phyloP scores from a whole-genome alignment of 2,888 invertebrate species.

The Heliconius aoede region DNA sequence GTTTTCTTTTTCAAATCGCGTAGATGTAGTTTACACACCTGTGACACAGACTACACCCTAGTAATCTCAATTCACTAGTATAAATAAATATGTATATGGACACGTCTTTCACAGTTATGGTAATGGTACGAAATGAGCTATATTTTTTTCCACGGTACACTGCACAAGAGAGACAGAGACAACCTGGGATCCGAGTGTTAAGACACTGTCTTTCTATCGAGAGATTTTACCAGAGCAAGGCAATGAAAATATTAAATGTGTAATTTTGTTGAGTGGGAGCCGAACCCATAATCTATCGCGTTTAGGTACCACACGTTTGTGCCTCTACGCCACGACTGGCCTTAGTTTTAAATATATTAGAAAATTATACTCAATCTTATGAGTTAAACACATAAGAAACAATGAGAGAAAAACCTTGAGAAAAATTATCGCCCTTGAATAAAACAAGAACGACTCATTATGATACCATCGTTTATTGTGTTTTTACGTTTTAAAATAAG shows the following conservation, averaged over 20 bases:
- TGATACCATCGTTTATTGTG: background rate
- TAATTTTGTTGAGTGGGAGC: too few relatives aligned
- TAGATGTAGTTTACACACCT: conserved; percentile 3
- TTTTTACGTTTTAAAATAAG: conserved; percentile 15
- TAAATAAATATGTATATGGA: background rate
- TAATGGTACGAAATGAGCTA: background rate
- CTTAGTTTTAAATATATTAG: background rate
- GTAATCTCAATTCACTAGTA: conserved; percentile 9
- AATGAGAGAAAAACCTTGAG: background rate
- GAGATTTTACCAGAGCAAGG: too few relatives aligned
- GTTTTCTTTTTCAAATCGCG: background rate
- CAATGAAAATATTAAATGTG: too few relatives aligned
- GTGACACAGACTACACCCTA: background rate
- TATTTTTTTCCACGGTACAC: too few relatives aligned
- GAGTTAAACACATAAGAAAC: too few relatives aligned
- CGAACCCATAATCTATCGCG: too few relatives aligned
- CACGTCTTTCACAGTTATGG: conserved; percentile 3
- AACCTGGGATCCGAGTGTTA: too few relatives aligned
- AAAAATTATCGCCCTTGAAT: conserved; percentile 9
- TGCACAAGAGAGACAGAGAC: too few relatives aligned
- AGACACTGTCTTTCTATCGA: too few relatives aligned
- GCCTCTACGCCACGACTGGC: too few relatives aligned
- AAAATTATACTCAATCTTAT: conserved; percentile 3
- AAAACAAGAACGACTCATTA: background rate
- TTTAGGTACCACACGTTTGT: too few relatives aligned